Base-by-base conservation (phyloP, 2,797 vertebrate genomes). In the Telmatherina bonti region DNA sequence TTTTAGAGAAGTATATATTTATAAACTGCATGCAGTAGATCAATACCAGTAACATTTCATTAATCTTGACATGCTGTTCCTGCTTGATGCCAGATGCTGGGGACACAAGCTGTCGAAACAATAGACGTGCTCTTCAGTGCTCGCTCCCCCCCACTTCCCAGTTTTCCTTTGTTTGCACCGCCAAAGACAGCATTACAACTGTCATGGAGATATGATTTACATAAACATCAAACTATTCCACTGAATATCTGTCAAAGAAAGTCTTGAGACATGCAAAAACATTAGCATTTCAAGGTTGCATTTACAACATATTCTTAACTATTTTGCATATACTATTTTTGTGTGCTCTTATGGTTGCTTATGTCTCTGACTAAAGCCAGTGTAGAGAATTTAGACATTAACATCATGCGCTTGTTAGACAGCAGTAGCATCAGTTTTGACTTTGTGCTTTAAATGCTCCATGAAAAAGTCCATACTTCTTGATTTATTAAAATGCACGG, bases 211-310 rank as follows among this genome's bases (percentile, higher is more conserved):
- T 77, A 83, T 81, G 80, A 93, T 93, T 93, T 93, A 91, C 92
- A 94, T 93, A 92, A 93, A 92, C 90, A 93, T 91, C 91, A 93
- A 89, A 87, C 87, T 90, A 81, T 62, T 85, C 71, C 83, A 85
- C 76, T 73, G 79, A 88, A 78, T 91, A 86, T 91, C 89, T 92
- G 92, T 93, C 90, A 93, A 74, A 59, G 84, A 72, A 90, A 91
- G 91, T 89, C 89, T 88, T 83, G 87, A 92, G 89, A 93, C 79
- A 80, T 36, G 83, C 65, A 78, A 81, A n/a, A 85, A 76, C 86
- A 94, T 94, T 94, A 88, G 87, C 91, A 95, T 93, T 91, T 93
- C 91, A 93, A 92, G 88, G 91, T 84, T 90, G 74, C 87, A 81
- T 92, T 93, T 92, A 93, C 84, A 81, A 84, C 61, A 87, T 85